Base-by-base conservation (phyloP, 2,113 vertebrate species). In the Promerops cafer region DNA sequence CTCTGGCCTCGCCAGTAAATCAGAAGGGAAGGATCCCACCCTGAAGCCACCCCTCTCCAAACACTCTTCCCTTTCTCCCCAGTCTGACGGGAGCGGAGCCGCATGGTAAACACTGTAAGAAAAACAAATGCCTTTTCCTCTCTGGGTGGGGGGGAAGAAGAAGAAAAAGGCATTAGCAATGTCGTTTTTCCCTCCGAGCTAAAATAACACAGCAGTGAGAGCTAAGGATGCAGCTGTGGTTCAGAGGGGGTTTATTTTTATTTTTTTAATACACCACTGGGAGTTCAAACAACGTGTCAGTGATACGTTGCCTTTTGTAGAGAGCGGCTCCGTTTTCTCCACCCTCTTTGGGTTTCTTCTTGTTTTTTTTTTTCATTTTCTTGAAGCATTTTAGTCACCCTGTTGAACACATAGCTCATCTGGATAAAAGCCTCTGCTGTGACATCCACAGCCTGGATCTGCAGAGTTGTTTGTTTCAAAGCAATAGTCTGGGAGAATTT, bases 351-450 rank as follows among this genome's bases (percentile, higher is more conserved):
- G 8, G 13, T 40, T 57, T 53, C 17, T 76, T 30, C 12, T 49
- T 87, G 57, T 57, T 81, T 15, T 12, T 44, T 24, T 24, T 39
- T 33, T 30, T n/a, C 69, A 49, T 94, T 95, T 94, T 93, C 80
- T 93, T 85, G 90, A 97, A 95, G 90, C 64, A 45, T 96, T 96
- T 93, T 93, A 96, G 59, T 94, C 77, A 69, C 93, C 92, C 86
- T 65, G 44, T 93, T 19, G 69, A 90, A 75, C 9, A 37, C 66
- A 35, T 16, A 78, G 77, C 89, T 97, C 93, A 92, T 96, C 89
- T 94, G 96, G 96, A 97, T 97, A 94, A 97, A 97, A 97, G 97
- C 96, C 49, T 95, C 68, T 66, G 40, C 84, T 81, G 83, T 94
- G 96, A 94, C 96, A 94, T 91, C 76, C 85, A 44, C 52, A 90